Evolutionary conservation across 2,797 vertebrate species (phyloP), one percentile per base, ranked within the genome.

Genomic region (Catostomus latipinnis): DNA sequence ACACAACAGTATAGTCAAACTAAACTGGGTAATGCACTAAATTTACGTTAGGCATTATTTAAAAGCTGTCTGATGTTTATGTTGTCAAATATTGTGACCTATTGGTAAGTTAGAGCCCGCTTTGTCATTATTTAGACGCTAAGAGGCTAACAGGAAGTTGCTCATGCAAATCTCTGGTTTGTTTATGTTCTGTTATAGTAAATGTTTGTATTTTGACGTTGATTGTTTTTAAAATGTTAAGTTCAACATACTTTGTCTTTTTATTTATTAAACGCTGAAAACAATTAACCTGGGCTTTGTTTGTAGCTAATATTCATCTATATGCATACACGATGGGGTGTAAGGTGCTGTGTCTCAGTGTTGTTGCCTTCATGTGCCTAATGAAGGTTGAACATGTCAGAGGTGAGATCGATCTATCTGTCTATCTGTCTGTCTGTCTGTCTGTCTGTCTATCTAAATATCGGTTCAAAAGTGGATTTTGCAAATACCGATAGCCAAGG

Each of bases 331-430:
- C 13, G 43, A 65, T 74, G 73, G 61, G 10, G 18, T 54, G 13
- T 65, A 65, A 43, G 1, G 2, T 77, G 16, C 62, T 57, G 45
- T 57, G 60, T 48, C 34, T n/a, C 53, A 57, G 11, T 61, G 16
- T 46, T 11, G 5, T 46, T 61, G 0, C 46, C 62, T 3, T 71
- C 8, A 11, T n/a, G 3, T 46, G 63, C 13, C 48, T 68, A 1
- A 11, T 72, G 54, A 72, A 8, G 6, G 12, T 10, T 53, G 60
- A 6, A 2, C 11, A 66, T n/a, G 48, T 79, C 14, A 18, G 5
- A 71, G 77, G 82, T 71, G 12, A 67, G 67, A 34, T 34, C 34
- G 1, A 22, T 22, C 22, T 22, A 22, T 22, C 22, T 22, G 4
- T 11, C 12, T n/a, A 9, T 74, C 6, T 34, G 9, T 4, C 10